Evolutionary conservation across 2,113 vertebrate species (phyloP), one percentile per base, ranked within the genome.

Genomic region (Salvator merianae): DNA sequence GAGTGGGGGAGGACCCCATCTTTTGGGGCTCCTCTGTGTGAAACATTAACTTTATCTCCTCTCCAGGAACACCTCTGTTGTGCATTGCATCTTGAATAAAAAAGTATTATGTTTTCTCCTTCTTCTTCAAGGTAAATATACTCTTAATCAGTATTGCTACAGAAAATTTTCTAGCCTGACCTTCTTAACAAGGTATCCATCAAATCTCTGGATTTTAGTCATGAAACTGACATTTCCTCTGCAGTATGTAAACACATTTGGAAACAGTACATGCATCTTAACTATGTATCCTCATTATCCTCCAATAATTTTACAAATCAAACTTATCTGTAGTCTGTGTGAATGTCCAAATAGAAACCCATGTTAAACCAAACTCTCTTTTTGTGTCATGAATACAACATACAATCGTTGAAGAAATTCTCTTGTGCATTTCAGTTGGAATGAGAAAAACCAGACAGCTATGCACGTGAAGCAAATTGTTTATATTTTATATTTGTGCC

Each of bases 401-500:
- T 53, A 84, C 34, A 36, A 69, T 13, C 10, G 16, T 24, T 65
- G 18, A 65, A 47, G 2, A 34, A 50, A 73, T n/a, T 1, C 69
- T 7, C 26, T 62, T 55, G 26, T 4, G 32, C 20, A 18, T 40
- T 24, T 7, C 13, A 16, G 70, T 28, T 26, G 63, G 8, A 32
- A 62, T 77, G 30, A 10, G 43, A 71, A 34, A 34, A 62, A 71
- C 7, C 1, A 50, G 28, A 62, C 12, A 77, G 18, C 36, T 59
- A n/a, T 24, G 7, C 47, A 32, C 18, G 13, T 7, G 47, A 40
- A 69, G 20, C 3, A 55, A 12, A 34, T 47, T 50, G 1, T 26
- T 73, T 0, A 20, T 34, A 0, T 28, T 84, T 5, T 24, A 0
- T 8, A 53, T 32, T 80, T n/a, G 22, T 0, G 0, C 0, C 0